phyloP scores from a whole-genome alignment of 2,888 invertebrate genomes.

The Eustalomyia histrio region DNA sequence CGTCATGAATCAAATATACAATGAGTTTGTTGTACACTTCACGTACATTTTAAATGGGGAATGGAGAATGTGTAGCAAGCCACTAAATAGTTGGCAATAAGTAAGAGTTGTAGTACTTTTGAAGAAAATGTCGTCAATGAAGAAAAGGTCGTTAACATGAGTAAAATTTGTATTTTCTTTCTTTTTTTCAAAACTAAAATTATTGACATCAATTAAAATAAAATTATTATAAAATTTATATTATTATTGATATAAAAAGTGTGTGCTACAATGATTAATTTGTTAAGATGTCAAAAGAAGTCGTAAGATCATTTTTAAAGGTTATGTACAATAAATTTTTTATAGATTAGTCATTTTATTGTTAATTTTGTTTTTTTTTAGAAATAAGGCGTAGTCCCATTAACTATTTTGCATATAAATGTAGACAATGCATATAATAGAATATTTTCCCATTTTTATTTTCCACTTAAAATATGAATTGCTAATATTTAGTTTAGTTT shows the following conservation, averaged over 20 bases:
- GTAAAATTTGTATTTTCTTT: constrained; percentile 18
- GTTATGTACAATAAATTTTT: constrained; percentile 33
- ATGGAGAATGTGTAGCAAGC: constrained; percentile 2
- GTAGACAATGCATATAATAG: constrained; percentile 48
- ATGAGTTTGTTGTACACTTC: constrained; percentile 6
- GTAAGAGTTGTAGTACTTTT: background rate
- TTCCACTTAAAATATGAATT: constrained; percentile 24
- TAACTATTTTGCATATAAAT: constrained; percentile 40
- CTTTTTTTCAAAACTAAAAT: constrained; percentile 29
- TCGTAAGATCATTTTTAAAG: constrained; percentile 46
- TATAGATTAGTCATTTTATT: constrained; percentile 31
- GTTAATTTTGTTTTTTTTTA: background rate
- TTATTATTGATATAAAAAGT: constrained; percentile 9
- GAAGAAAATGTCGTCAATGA: constrained; percentile 30
- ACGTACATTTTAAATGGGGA: constrained; percentile 41
- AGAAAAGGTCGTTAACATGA: constrained; percentile 53
- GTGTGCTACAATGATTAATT: background rate
- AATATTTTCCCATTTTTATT: constrained; percentile 27
- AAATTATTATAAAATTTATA: constrained; percentile 24
- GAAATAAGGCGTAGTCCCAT: constrained; percentile 35
- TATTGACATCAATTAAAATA: constrained; percentile 54
- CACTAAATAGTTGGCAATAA: too few species aligned
- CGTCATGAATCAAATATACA: constrained; percentile 45
- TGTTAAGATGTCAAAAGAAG: background rate
- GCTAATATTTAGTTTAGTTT: constrained; percentile 49